Evolutionary conservation across 2,888 invertebrate species (phyloP).

Genomic region (Macaria liturata): DNA sequence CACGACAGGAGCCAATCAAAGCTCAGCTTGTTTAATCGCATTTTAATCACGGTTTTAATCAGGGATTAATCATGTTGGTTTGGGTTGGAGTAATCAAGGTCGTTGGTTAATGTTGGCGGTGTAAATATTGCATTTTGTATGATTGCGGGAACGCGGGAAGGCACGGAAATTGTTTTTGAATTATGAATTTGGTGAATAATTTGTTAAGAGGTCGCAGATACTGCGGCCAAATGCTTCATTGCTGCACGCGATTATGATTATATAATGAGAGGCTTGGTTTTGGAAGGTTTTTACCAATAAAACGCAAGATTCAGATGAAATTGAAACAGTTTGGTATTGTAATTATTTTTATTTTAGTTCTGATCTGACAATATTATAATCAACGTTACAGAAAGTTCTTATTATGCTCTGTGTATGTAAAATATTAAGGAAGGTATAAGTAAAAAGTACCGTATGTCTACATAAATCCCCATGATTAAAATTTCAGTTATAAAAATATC

Average conservation of each 20-base stretch:
- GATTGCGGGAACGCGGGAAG: conserved; percentile 13
- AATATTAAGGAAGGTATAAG: too few species aligned
- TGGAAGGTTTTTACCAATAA: neutral
- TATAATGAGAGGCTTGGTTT: neutral
- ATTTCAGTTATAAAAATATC: neutral
- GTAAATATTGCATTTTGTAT: conserved; percentile 43
- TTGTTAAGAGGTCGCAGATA: conserved; percentile 23
- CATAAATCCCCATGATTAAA: too few species aligned
- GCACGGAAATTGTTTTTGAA: conserved; percentile 45
- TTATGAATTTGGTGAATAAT: conserved; percentile 45
- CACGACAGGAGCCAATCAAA: conserved; percentile 32
- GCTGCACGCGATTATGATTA: neutral
- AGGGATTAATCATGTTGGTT: conserved; percentile 38
- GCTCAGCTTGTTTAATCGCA: conserved; percentile 30
- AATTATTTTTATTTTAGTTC: too few species aligned
- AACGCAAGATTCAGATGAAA: too few species aligned
- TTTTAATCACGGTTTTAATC: conserved; percentile 51
- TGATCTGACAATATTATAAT: too few species aligned
- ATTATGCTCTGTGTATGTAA: too few species aligned
- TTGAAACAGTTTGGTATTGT: too few species aligned
- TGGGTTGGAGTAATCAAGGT: conserved; percentile 45
- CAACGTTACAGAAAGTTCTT: too few species aligned
- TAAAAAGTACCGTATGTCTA: too few species aligned
- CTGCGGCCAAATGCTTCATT: conserved; percentile 2
- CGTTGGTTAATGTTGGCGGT: conserved; percentile 38